Evolutionary conservation across 2,113 vertebrate species (phyloP).

Genomic region (Microcebus jonahi): DNA sequence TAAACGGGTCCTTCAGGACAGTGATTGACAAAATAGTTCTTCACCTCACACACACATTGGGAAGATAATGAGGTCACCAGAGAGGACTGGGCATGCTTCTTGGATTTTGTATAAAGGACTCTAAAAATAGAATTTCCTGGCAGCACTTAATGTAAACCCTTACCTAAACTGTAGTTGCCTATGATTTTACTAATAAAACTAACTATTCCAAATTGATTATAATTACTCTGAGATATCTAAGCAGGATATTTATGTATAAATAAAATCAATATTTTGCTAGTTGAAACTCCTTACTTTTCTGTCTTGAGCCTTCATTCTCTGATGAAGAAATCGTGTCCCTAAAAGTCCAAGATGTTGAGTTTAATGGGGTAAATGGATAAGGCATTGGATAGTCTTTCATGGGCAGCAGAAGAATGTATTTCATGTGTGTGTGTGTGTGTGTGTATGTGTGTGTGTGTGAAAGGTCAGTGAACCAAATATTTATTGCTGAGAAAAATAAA

Average conservation of each 20-base stretch:
- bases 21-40: constrained; percentile 69
- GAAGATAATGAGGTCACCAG: constrained; percentile 77
- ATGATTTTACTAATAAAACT: not conserved
- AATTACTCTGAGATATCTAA: not conserved
- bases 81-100: constrained; percentile 44
- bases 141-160: not conserved
- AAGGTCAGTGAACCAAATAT: not conserved
- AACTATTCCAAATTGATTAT: not conserved
- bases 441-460: not conserved
- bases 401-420: not conserved
- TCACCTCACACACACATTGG: constrained; percentile 48
- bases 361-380: not conserved
- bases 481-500: not conserved
- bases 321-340: not conserved
- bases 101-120: constrained; percentile 34
- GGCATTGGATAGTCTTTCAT: not conserved
- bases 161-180: not conserved
- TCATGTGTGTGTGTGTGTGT: not conserved
- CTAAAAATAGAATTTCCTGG: constrained; percentile 48
- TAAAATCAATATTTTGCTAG: not conserved
- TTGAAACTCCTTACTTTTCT: not conserved
- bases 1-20: constrained; percentile 47
- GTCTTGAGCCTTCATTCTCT: not conserved
- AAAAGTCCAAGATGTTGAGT: not conserved
- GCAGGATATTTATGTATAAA: not conserved